phyloP scores from a whole-genome alignment of 2,113 vertebrate genomes.

The Neolamprologus devosi region DNA sequence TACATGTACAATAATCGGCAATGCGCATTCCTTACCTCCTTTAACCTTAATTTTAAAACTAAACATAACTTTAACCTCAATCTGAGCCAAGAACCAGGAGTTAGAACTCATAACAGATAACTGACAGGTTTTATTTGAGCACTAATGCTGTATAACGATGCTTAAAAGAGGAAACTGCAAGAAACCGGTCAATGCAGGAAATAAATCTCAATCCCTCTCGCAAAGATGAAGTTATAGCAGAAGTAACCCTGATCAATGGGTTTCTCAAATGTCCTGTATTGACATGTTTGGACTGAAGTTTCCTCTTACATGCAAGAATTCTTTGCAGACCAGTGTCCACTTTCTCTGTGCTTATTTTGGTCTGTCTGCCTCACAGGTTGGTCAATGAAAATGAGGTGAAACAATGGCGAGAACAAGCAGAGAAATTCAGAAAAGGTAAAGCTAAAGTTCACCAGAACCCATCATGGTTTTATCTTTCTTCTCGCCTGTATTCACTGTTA shows the following conservation, averaged over 20 bases:
- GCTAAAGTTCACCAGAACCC: neutral
- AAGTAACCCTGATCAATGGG: neutral
- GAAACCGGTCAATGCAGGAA: conserved; percentile 2
- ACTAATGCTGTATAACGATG: conserved; percentile 5
- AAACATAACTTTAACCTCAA: neutral
- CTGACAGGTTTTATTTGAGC: neutral
- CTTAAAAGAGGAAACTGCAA: neutral
- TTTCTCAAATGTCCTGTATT: neutral
- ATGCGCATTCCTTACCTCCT: neutral
- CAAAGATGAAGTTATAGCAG: neutral
- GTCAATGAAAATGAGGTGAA: conserved; percentile 97
- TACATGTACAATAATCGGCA: neutral
- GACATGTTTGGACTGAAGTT: conserved; percentile 18
- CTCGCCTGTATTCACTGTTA: neutral
- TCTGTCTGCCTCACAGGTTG: conserved; percentile 72
- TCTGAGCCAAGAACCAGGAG: neutral
- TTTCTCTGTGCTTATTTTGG: neutral
- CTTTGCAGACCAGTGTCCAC: neutral
- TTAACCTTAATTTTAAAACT: neutral
- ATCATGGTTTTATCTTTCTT: neutral
- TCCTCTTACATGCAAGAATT: neutral
- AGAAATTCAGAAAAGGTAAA: conserved; percentile 95
- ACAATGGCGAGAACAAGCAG: conserved; percentile 93
- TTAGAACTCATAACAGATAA: neutral
- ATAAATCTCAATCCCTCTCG: neutral